Evolutionary conservation across 2,797 vertebrate genomes (phyloP), one percentile per base, ranked within the genome.

Genomic region (Eptatretus atami): DNA sequence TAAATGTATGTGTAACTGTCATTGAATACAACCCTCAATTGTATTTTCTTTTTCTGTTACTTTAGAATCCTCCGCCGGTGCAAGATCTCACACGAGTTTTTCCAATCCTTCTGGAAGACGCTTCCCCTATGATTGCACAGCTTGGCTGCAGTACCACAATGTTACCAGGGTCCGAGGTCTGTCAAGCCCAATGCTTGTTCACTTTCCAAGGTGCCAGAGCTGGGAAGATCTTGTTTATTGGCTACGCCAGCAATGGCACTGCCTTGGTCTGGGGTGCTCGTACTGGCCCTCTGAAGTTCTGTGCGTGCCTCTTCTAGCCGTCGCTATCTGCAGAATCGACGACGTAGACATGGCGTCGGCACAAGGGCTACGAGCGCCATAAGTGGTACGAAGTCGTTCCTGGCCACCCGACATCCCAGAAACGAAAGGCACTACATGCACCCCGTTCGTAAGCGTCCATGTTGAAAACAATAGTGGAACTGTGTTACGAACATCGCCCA

Each of bases 381-480:
- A n/a, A 95, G 78, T 44, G 87, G 88, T 67, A n/a, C 88, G 77
- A 72, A 95, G 81, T 77, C 94, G 93, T 79, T 93, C 88, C 74
- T 95, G 88, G 25, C 86, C 87, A 1, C 87, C n/a, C 87, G 63
- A 93, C 88, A 66, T 95, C 88, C 88, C 87, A 95, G 70, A 95
- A 90, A 80, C 93, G 87, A 73, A 86, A 95, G 75, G 86, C 92
- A 77, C 92, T 86, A 66, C 86, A 71, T 84, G 77, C 66, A 86
- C 86, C 8, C 81, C 78, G 67, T 84, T 64, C 78, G 78, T 73
- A 94, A 86, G 74, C 79, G 77, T 96, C 88, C 1, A 86, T 90
- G 79, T 94, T 96, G 77, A 95, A 95, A 63, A 87, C 87, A 69
- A 94, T 95, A 69, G 88, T 94, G 88, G 88, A 71, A 94, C 86